Conservation (phyloP, 2,888 invertebrate genomes). For the Drosophila colorata region DNA sequence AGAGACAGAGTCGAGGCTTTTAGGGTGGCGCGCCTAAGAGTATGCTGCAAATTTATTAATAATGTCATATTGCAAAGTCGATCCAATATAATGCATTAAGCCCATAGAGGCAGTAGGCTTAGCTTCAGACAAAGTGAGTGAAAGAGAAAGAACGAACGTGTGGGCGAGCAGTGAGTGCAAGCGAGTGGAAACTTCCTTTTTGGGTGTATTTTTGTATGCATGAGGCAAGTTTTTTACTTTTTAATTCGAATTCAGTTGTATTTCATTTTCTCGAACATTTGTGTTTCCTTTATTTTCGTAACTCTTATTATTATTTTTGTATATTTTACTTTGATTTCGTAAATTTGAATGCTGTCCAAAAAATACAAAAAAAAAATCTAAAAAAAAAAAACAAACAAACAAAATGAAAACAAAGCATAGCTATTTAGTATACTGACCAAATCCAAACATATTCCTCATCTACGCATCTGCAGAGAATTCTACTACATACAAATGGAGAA, state of each 20-base stretch:
- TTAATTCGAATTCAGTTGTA: slow-evolving; percentile 57
- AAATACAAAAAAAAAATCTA: slow-evolving; percentile 29
- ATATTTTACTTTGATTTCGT: slow-evolving; percentile 59
- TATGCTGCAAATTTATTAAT: slow-evolving; percentile 83
- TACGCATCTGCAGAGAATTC: slow-evolving; percentile 94
- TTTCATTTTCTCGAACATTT: slow-evolving; percentile 13
- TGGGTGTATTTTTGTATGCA: slow-evolving; percentile 34
- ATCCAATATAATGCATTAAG: slow-evolving; percentile 83
- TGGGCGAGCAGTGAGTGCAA: neutral
- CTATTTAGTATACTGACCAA: slow-evolving; percentile 68
- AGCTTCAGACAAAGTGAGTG: slow-evolving; percentile 28
- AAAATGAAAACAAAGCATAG: slow-evolving; percentile 48
- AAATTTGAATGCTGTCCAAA: slow-evolving; percentile 75
- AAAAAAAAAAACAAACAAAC: slow-evolving; percentile 14
- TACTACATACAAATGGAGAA: slow-evolving; percentile 99
- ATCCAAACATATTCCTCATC: slow-evolving; percentile 77
- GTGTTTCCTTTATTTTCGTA: slow-evolving; percentile 22
- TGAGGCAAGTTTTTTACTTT: slow-evolving; percentile 49
- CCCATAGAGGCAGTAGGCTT: slow-evolving; percentile 58
- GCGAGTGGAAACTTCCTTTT: slow-evolving; percentile 30
- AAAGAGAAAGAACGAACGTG: slow-evolving; percentile 5
- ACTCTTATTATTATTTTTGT: slow-evolving; percentile 31
- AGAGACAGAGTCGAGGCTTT: slow-evolving; percentile 42
- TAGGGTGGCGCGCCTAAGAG: slow-evolving; percentile 69
- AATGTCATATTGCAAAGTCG: slow-evolving; percentile 82